Base-by-base conservation (phyloP, 2,888 invertebrate species). In the Sicus ferrugineus region DNA sequence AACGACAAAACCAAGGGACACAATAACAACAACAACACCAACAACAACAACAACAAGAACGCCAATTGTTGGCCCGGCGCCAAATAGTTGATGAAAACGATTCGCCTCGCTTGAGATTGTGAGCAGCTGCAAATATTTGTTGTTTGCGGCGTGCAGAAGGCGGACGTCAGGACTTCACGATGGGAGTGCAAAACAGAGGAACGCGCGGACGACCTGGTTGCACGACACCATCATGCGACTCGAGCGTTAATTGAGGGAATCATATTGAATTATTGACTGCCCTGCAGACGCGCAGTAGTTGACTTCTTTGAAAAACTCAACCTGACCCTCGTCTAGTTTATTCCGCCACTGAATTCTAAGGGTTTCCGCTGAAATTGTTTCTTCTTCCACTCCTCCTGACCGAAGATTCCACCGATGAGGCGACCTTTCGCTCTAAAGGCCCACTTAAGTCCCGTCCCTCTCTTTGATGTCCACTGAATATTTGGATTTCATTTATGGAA, bases 31-130 rank as follows among this genome's bases (percentile, higher is more conserved):
- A n/a, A n/a, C n/a, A n/a, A n/a, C 42, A 42, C 26, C 61, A 42
- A 23, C 42, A 61, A 31, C 38, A 34, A 34, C 9, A 61, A 38
- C 38, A 26, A 61, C 38, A 61, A 23, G 42, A 61, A 23, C 9
- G 38, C 21, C 61, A 61, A 42, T 14, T 23, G 16, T 42, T 34
- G 61, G 61, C 61, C 19, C 42, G 16, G 2, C 16, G 61, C 61
- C 61, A 61, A 61, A 61, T 61, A 16, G 38, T 7, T 26, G 23
- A 38, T 61, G 42, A 61, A 61, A 42, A 23, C 28, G 54, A 30
- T 26, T 56, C 26, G 52, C 52, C 52, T 54, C 16, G 52, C 23
- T 23, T 54, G 14, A n/a, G 56, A 7, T 26, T 56, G 56, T 21
- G 56, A 56, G 30, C 28, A 56, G 28, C n/a, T 26, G 30, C 28